Evolutionary conservation across 1,140 invertebrate genomes (phyloP), one percentile per base, ranked within the genome.

Genomic region (Telenomus remus): DNA sequence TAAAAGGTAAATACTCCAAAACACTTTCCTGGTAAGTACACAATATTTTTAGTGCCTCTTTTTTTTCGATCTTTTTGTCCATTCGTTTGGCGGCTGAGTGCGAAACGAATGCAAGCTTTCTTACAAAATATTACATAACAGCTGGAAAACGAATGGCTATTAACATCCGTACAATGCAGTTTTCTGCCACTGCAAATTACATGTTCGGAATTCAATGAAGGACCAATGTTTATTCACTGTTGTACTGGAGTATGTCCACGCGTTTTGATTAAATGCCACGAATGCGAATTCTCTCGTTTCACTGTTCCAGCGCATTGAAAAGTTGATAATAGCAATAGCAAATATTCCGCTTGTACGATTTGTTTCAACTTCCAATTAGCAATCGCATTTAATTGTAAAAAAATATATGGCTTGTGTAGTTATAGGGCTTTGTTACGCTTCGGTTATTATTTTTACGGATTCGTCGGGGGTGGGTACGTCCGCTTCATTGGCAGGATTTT

Each of bases 291-390:
- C 37, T 7, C 27, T 46, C 42, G 9, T 43, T 43, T 35, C 19
- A 63, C 51, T 63, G 60, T 64, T 55, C 8, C 6, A 11, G 34
- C 15, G 48, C 54, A 47, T 47, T 64, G 51, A 19, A 37, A 55
- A 54, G 14, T 47, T 64, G 47, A 48, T 55, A 54, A 64, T 42
- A 48, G 34, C 39, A 39, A 54, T 64, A 35, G 33, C 44, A 63
- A 63, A 43, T 33, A 27, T 59, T 19, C 46, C 15, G 8, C 19
- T 47, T 10, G 44, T 37, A 8, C n/a, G 19, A 39, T 39, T n/a
- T n/a, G n/a, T n/a, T 39, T 39, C 19, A 3, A 27, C 2, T 27
- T 27, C 6, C 1, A 27, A 27, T 27, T 27, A 27, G 6, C 19
- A 27, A 3, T 27, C 6, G 19, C 19, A 27, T 27, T 27, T 27